These are phyloP conservation scores for Adelges cooleyi DNA, from an alignment of 1,140 invertebrate genomes.

Conservation along the genomic window DNA sequence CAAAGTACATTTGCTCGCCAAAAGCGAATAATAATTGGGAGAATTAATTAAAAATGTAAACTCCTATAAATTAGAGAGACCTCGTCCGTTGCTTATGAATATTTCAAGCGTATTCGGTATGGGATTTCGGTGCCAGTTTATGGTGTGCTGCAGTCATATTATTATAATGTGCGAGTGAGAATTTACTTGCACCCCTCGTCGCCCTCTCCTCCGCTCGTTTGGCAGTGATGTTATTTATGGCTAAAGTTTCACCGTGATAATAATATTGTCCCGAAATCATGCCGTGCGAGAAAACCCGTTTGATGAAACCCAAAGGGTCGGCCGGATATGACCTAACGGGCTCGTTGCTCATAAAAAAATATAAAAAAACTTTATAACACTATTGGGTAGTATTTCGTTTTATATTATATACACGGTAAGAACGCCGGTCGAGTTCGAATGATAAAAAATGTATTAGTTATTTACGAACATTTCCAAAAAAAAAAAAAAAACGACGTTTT, in stretches of 20 bases:
- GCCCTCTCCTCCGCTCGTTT: too few relatives aligned
- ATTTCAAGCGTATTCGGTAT: not conserved
- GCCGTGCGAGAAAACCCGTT: not conserved
- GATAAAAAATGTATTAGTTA: too few relatives aligned
- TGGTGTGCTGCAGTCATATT: not conserved
- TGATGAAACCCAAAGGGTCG: not conserved
- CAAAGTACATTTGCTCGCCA: too few relatives aligned
- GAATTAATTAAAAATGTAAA: constrained; percentile 2
- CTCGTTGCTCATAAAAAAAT: too few relatives aligned
- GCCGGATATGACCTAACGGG: too few relatives aligned
- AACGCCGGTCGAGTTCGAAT: too few relatives aligned
- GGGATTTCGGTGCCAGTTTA: constrained; percentile 1
- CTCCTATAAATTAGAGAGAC: not conserved
- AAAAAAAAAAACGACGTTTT: too few relatives aligned
- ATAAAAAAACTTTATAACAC: too few relatives aligned
- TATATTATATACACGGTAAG: not conserved
- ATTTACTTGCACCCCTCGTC: not conserved
- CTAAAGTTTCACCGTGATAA: not conserved
- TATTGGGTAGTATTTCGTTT: too few relatives aligned
- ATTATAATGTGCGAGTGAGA: constrained; percentile 5
- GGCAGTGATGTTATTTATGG: constrained; percentile 1
- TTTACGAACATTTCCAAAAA: too few relatives aligned
- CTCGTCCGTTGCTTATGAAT: constrained; percentile 9
- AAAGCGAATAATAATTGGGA: not conserved
- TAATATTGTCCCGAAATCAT: not conserved